A percentile compares a stretch with the other conserved stretches of the same genome.
These are phyloP conservation scores for Bombyx huttoni DNA, from an alignment of 2,888 invertebrate genomes.

Conservation along the genomic window DNA sequence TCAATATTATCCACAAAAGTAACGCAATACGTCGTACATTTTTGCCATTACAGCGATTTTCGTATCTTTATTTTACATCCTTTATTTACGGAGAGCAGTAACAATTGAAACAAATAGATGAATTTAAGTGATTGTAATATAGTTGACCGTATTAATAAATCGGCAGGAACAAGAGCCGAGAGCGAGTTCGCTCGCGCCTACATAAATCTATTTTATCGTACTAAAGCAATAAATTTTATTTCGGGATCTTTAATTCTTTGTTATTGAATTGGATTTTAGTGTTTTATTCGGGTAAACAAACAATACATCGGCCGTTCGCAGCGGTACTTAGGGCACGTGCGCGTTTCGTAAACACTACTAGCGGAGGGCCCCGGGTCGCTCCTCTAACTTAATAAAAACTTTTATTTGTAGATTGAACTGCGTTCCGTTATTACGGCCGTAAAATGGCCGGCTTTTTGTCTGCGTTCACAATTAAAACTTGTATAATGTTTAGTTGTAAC, in stretches of 20 bases:
- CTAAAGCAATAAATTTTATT: conserved; percentile 71
- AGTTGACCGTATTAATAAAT: conserved; percentile 51
- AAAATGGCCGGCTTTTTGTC: conserved; percentile 52
- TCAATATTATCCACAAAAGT: background rate
- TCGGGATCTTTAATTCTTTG: conserved; percentile 73
- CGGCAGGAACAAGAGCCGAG: conserved; percentile 17
- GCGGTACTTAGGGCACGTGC: conserved; percentile 65
- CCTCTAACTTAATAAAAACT: conserved; percentile 53
- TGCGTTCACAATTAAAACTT: conserved; percentile 65
- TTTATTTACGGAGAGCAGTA: background rate
- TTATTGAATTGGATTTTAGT: conserved; percentile 73
- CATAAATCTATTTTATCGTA: conserved; percentile 73
- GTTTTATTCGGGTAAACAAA: conserved; percentile 73
- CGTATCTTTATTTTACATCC: background rate
- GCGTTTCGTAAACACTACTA: conserved; percentile 45
- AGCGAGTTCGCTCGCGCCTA: conserved; percentile 27
- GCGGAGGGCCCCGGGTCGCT: conserved; percentile 39
- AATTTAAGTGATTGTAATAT: conserved; percentile 28
- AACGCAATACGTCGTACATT: background rate
- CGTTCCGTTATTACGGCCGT: conserved; percentile 42
- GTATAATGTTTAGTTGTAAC: conserved; percentile 59
- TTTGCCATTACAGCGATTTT: background rate
- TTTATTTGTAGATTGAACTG: conserved; percentile 58
- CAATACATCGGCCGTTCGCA: conserved; percentile 61
- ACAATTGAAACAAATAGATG: conserved; percentile 18